Conservation (phyloP, 1,140 invertebrate genomes). For the Aporrectodea caliginosa region DNA sequence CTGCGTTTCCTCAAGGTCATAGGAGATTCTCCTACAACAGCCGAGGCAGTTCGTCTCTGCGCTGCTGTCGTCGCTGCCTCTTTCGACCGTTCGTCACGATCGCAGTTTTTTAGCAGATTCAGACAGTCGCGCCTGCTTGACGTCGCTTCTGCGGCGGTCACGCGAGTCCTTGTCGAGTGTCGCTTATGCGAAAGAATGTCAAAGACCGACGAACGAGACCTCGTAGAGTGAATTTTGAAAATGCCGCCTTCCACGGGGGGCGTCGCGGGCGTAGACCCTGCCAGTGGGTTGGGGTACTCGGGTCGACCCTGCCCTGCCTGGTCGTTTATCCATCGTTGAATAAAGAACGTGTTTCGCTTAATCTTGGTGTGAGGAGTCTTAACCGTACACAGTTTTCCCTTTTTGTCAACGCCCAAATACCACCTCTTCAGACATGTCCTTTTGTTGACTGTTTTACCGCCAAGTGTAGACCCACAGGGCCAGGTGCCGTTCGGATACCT, state of each 20-base stretch:
- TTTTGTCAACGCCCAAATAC: not conserved
- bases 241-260: not conserved
- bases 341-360: not conserved
- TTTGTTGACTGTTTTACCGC: not conserved
- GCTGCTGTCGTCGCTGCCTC: not conserved
- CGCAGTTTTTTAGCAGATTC: not conserved
- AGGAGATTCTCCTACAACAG: no score
- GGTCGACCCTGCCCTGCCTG: not conserved
- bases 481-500: not conserved
- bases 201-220: not conserved
- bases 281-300: not conserved
- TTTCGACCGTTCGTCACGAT: not conserved
- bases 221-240: not conserved
- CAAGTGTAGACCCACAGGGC: not conserved
- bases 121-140: not conserved
- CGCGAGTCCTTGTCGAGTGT: not conserved
- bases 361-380: not conserved
- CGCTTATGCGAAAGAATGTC: not conserved
- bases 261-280: not conserved
- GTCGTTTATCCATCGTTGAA: not conserved
- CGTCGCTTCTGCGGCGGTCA: not conserved
- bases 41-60: not conserved
- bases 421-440: not conserved
- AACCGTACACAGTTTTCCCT: not conserved
- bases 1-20: no score